phyloP scores from a whole-genome alignment of 2,888 invertebrate species.

The Troides aeacus region DNA sequence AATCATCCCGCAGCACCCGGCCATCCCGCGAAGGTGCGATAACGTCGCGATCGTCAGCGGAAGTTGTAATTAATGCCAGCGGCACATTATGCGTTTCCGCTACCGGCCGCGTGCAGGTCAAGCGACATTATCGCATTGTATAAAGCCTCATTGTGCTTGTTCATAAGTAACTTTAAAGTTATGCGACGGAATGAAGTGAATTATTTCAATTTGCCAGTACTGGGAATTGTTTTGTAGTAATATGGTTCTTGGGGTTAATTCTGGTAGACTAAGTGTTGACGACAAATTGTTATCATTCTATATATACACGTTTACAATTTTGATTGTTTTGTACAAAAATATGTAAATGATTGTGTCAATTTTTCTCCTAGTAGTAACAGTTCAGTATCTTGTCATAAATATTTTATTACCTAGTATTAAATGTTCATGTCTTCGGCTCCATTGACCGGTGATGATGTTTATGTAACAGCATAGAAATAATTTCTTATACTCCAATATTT shows the following conservation, averaged over 20 bases:
- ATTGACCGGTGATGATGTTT: no score
- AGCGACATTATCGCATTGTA: conserved; percentile 46
- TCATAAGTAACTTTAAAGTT: conserved; percentile 58
- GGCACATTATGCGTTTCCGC: conserved; percentile 58
- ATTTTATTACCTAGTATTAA: no score
- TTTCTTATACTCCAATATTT: no score
- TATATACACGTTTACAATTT: no score
- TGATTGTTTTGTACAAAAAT: no score
- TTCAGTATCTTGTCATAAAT: no score
- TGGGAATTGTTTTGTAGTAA: conserved; percentile 61
- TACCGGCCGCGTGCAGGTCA: conserved; percentile 50
- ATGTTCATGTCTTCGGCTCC: no score
- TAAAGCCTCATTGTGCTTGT: conserved; percentile 45
- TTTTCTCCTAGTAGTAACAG: no score
- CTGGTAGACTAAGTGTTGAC: conserved; percentile 53
- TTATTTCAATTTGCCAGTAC: conserved; percentile 67
- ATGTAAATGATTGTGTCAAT: no score
- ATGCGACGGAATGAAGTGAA: conserved; percentile 55
- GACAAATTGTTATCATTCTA: conserved; percentile 10
- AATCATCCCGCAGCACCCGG: conserved; percentile 34
- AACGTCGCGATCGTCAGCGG: conserved; percentile 51
- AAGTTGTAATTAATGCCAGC: conserved; percentile 63
- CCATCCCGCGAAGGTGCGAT: conserved; percentile 44
- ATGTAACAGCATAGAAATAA: no score
- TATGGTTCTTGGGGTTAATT: conserved; percentile 61